phyloP scores from a whole-genome alignment of 2,888 invertebrate genomes.

The Atrina japonica region DNA sequence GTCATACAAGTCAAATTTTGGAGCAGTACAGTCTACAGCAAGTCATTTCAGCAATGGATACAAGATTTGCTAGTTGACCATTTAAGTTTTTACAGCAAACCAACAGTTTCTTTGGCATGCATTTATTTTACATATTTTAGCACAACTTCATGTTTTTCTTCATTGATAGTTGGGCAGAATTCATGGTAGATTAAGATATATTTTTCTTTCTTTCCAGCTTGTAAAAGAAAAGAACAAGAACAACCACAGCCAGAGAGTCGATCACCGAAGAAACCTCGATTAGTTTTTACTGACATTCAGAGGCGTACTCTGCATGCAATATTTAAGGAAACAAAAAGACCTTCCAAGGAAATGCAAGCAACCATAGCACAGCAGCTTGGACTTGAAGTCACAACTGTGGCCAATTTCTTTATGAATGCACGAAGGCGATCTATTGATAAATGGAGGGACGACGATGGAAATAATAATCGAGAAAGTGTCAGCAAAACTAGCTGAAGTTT shows the following conservation, averaged over 20 bases:
- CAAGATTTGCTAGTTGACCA: too few species aligned
- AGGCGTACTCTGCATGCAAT: conserved; percentile 99
- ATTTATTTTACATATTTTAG: too few species aligned
- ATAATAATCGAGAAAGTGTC: conserved; percentile 73
- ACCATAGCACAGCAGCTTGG: conserved; percentile 98
- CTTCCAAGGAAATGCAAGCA: conserved; percentile 99
- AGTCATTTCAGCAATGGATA: too few species aligned
- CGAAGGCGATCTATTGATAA: conserved; percentile 93
- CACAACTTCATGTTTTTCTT: too few species aligned
- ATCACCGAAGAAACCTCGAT: conserved; percentile 98
- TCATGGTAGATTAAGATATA: too few species aligned
- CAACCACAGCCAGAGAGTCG: conserved; percentile 75
- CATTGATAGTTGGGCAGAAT: too few species aligned
- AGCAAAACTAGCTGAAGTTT: conserved; percentile 50
- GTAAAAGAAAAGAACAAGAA: conserved; percentile 84
- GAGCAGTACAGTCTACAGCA: too few species aligned
- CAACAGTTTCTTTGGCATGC: too few species aligned
- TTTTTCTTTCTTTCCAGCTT: conserved; percentile 84
- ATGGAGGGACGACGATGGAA: conserved; percentile 94
- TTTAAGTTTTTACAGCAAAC: too few species aligned
- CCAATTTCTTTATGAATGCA: conserved; percentile 99
- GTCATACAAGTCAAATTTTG: too few species aligned
- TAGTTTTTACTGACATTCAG: conserved; percentile 99
- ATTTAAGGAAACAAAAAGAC: conserved; percentile 99
- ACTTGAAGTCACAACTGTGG: conserved; percentile 97